Base-by-base conservation (phyloP, 2,113 vertebrate species). In the Electrona antarctica region DNA sequence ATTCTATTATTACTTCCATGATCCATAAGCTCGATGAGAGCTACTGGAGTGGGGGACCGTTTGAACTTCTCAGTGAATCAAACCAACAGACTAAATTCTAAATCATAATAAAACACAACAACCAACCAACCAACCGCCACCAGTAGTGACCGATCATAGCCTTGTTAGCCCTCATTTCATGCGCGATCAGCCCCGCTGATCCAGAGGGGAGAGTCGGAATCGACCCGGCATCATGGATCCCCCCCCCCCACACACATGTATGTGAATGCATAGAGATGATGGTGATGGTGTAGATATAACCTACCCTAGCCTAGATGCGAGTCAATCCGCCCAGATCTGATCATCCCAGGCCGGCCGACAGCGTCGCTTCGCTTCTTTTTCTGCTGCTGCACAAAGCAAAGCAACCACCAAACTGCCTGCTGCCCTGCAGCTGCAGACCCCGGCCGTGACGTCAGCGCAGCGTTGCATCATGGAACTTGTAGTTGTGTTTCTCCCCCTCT, bases 341-440 rank as follows among this genome's bases (percentile, higher is more conserved):
- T 41, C 85, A 88, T 86, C 78, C 21, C 21, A 21, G 21, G 1
- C 21, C 21, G 21, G 21, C 1, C 21, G n/a, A 67, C 67, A 63
- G 67, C 78, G 65, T 82, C 85, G 76, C 15, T 62, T 59, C 55
- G 2, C 21, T 1, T 21, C 10, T 7, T n/a, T 11, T n/a, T n/a
- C n/a, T n/a, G n/a, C 11, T 50, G 21, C 33, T 41, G 70, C 85
- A 91, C 87, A 92, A 91, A 90, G 86, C 77, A 48, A 62, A 8
- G 10, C 60, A 21, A 21, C 21, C 21, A 46, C 49, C 13, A 48
- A 68, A 14, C 70, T 63, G 61, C 0, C 68, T 77, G n/a, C n/a
- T n/a, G n/a, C n/a, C 47, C 7, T 33, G 33, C 1, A 46, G 83
- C 71, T 28, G 81, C 84, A 76, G 81, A 71, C 64, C 33, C 0